phyloP scores from a whole-genome alignment of 2,888 invertebrate genomes.

The Slavum lentiscoides region DNA sequence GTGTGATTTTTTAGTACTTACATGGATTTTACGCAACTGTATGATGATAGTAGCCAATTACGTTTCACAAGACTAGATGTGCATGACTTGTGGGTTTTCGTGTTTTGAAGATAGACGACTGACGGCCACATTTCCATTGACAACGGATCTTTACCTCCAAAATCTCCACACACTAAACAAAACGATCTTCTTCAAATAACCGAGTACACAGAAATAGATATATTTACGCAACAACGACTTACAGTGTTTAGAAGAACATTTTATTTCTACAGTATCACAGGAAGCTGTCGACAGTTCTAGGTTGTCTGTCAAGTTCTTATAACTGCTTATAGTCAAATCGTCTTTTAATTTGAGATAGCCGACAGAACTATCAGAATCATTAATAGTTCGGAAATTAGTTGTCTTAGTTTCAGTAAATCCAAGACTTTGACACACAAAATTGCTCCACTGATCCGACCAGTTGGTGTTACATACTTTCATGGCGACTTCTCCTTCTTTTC shows the following conservation, averaged over 20 bases:
- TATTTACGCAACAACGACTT: conserved; percentile 56
- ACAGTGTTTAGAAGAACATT: conserved; percentile 65
- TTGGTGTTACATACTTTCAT: conserved; percentile 55
- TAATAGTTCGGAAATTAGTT: conserved; percentile 58
- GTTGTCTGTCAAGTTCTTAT: conserved; percentile 60
- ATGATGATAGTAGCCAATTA: conserved; percentile 63
- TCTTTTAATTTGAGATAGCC: conserved; percentile 57
- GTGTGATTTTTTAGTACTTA: conserved; percentile 21
- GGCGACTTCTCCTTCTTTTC: conserved; percentile 29
- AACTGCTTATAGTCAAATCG: conserved; percentile 57
- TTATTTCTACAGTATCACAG: conserved; percentile 63
- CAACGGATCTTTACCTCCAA: conserved; percentile 59
- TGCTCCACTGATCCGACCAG: conserved; percentile 65
- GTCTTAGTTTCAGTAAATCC: conserved; percentile 62
- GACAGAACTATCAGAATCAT: conserved; percentile 54
- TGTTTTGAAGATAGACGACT: conserved; percentile 63
- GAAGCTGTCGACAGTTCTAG: conserved; percentile 60
- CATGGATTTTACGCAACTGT: conserved; percentile 60
- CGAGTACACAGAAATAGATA: not conserved
- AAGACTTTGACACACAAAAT: conserved; percentile 64
- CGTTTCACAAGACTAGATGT: conserved; percentile 63
- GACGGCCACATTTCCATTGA: conserved; percentile 66
- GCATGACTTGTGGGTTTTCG: conserved; percentile 61
- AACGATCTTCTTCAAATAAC: not conserved
- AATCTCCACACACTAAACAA: conserved; percentile 61